Conservation (phyloP, 1,140 invertebrate species). For the Ips typographus region DNA sequence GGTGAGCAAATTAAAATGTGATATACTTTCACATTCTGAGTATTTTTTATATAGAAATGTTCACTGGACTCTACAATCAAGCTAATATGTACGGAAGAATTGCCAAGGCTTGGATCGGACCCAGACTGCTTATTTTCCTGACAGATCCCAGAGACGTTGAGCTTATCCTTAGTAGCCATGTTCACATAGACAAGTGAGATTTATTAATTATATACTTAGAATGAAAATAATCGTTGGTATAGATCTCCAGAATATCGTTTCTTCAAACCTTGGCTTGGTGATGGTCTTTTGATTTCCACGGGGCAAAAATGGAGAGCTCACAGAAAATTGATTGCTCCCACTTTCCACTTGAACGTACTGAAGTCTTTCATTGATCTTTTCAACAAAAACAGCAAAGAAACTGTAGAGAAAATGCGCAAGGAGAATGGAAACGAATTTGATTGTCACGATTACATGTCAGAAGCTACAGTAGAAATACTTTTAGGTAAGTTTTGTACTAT, state of each 20-base stretch:
- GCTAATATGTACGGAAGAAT: slow-evolving; percentile 61
- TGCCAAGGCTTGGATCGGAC: slow-evolving; percentile 72
- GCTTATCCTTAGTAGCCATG: slow-evolving; percentile 71
- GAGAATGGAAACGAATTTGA: slow-evolving; percentile 70
- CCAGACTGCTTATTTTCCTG: slow-evolving; percentile 70
- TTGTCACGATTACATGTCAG: slow-evolving; percentile 81
- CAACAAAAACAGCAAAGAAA: slow-evolving; percentile 72
- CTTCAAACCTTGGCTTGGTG: slow-evolving; percentile 40
- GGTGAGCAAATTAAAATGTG: slow-evolving; percentile 6
- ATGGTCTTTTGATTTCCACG: slow-evolving; percentile 80
- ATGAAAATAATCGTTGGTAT: slow-evolving; percentile 1
- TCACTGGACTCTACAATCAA: slow-evolving; percentile 61
- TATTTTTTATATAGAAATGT: slow-evolving; percentile 59
- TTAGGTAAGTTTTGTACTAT: slow-evolving; percentile 62
- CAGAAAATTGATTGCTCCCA: slow-evolving; percentile 78
- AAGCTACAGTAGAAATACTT: slow-evolving; percentile 78
- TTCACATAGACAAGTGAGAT: slow-evolving; percentile 75
- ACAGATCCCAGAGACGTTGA: slow-evolving; percentile 74
- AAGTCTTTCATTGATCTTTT: slow-evolving; percentile 81
- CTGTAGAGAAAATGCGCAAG: slow-evolving; percentile 65
- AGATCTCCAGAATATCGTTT: slow-evolving; percentile 26
- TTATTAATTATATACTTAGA: neutral
- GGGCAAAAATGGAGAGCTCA: slow-evolving; percentile 81
- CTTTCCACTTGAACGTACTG: slow-evolving; percentile 80
- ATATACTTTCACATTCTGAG: no score